A percentile compares a stretch with the other conserved stretches of the same genome.
Conservation (phyloP, 2,888 invertebrate genomes). For the Hetaerina titia region DNA sequence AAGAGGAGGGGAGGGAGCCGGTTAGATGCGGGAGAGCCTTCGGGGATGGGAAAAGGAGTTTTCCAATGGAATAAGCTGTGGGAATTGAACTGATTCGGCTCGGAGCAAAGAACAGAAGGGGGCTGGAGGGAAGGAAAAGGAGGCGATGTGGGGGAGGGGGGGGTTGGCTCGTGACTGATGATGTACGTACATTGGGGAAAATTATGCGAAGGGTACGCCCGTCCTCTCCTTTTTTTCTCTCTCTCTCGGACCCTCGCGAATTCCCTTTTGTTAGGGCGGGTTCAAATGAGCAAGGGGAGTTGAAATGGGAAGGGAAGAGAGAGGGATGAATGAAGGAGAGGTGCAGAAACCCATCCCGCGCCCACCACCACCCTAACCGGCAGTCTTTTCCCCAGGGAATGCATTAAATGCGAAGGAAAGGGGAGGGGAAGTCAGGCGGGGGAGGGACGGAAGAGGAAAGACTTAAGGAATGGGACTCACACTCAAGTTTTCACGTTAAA, state of each 20-base stretch:
- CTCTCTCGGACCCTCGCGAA: background rate
- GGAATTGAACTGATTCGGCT: slow-evolving; percentile 30
- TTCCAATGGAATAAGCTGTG: slow-evolving; percentile 48
- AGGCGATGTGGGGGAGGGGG: background rate
- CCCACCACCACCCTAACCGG: background rate
- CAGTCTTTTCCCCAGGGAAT: background rate
- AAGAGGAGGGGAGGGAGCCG: background rate
- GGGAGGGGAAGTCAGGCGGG: background rate
- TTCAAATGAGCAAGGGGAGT: background rate
- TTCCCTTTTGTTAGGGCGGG: background rate
- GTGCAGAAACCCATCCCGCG: background rate
- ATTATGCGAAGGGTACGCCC: too few relatives aligned
- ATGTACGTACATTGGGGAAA: too few relatives aligned
- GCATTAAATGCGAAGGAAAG: background rate
- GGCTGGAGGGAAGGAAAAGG: background rate
- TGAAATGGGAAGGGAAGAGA: background rate
- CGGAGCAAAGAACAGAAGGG: background rate
- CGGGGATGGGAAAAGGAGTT: background rate
- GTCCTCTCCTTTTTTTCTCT: too few relatives aligned
- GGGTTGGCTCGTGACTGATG: background rate
- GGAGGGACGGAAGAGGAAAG: background rate
- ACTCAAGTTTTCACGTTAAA: too few relatives aligned
- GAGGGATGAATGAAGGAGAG: background rate
- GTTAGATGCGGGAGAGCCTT: background rate
- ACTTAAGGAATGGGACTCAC: background rate